Percentiles rank a stretch among this genome's conserved stretches.
Conservation (phyloP, 2,113 vertebrate genomes). For the Suricata suricatta region DNA sequence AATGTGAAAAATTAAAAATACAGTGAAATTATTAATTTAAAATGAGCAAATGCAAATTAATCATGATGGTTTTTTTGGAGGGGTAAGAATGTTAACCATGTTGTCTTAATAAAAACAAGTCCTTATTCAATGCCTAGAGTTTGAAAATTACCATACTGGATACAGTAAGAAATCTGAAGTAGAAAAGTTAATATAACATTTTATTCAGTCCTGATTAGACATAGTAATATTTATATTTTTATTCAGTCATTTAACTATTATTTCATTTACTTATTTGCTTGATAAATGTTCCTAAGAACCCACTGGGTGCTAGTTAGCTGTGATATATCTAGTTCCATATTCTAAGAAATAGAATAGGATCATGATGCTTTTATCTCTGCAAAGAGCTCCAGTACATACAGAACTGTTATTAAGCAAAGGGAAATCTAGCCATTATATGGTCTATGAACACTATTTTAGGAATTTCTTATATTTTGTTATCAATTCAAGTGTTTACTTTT, state of each 20-base stretch:
- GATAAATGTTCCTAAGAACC: neutral
- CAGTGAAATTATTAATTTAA: slow-evolving; percentile 8
- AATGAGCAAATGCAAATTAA: neutral
- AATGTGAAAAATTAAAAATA: neutral
- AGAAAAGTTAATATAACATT: neutral
- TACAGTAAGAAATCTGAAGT: neutral
- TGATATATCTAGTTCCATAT: neutral
- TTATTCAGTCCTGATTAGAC: neutral
- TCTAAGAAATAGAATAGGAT: neutral
- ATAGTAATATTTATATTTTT: neutral
- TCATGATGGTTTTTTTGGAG: neutral
- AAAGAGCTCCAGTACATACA: neutral
- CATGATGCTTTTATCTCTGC: neutral
- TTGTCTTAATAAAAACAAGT: neutral
- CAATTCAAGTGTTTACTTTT: neutral
- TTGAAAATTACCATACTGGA: neutral
- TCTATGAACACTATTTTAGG: neutral
- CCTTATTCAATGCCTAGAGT: neutral
- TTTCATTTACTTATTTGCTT: slow-evolving; percentile 17
- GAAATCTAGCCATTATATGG: neutral
- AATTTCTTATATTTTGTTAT: neutral
- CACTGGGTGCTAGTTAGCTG: neutral
- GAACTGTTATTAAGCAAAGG: neutral
- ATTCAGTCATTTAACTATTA: neutral
- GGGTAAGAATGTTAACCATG: neutral